These are phyloP conservation scores for Cheilosia pagana DNA, from an alignment of 2,888 invertebrate genomes.

Conservation along the genomic window DNA sequence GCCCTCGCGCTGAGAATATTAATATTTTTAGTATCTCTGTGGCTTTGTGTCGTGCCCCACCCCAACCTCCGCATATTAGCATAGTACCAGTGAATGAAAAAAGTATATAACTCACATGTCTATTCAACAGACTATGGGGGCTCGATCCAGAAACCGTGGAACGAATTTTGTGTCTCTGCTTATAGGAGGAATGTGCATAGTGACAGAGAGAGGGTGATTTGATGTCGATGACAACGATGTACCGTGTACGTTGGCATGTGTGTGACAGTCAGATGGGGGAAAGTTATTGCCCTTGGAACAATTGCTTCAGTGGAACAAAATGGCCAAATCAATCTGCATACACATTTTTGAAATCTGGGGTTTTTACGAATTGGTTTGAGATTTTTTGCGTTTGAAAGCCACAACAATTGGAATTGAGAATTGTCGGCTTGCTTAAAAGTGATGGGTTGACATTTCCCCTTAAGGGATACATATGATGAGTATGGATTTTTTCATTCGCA, in stretches of 20 bases:
- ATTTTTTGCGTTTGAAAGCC: background rate
- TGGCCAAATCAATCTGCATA: constrained; percentile 38
- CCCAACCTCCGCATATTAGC: constrained; percentile 3
- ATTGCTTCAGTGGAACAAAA: constrained; percentile 6
- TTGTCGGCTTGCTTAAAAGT: no score
- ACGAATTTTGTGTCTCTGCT: constrained; percentile 3
- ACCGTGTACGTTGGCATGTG: background rate
- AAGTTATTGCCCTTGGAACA: constrained; percentile 9
- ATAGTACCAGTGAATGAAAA: constrained; percentile 10
- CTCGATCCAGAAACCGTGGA: constrained; percentile 19
- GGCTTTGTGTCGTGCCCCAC: constrained; percentile 27
- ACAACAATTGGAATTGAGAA: background rate
- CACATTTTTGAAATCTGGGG: constrained; percentile 23
- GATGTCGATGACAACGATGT: constrained; percentile 32
- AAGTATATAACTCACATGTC: constrained; percentile 15
- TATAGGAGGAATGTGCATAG: background rate
- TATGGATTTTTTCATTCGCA: no score
- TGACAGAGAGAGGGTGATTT: background rate
- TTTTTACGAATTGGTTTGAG: background rate
- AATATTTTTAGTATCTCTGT: constrained; percentile 41
- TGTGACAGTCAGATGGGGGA: background rate
- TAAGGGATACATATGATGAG: no score
- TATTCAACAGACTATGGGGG: constrained; percentile 36
- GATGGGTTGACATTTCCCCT: no score
- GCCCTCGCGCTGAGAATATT: constrained; percentile 28